Evolutionary conservation across 2,113 vertebrate species (phyloP).

Genomic region (Pollimyrus isidori): DNA sequence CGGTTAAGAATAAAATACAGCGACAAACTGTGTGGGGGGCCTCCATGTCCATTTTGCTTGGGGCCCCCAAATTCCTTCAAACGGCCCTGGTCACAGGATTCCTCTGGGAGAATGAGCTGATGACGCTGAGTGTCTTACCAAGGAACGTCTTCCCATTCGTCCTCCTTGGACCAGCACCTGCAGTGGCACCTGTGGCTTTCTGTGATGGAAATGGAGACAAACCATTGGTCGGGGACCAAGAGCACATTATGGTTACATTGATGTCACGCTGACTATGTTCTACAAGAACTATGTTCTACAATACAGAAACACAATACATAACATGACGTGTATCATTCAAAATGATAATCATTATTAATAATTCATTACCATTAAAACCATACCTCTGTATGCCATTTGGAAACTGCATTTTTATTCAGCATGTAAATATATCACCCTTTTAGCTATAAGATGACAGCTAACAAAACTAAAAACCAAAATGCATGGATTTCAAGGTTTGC

Average conservation of each 20-base stretch:
- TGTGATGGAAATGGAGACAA: constrained; percentile 42
- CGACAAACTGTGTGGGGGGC: too few relatives aligned
- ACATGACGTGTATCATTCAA: not conserved
- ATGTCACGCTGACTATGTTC: not conserved
- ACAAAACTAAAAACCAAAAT: not conserved
- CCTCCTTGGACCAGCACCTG: constrained; percentile 79
- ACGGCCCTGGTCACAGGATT: not conserved
- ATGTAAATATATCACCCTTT: not conserved
- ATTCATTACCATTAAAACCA: not conserved
- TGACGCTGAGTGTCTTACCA: constrained; percentile 53
- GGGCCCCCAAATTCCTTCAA: too few relatives aligned
- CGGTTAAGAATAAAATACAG: too few relatives aligned
- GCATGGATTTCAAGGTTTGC: not conserved
- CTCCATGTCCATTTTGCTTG: too few relatives aligned
- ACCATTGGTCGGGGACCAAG: not conserved
- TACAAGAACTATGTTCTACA: not conserved
- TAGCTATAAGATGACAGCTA: not conserved
- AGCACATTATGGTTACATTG: not conserved
- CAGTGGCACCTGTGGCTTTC: constrained; percentile 91
- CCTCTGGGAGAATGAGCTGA: not conserved
- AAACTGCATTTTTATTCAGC: not conserved
- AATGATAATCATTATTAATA: not conserved
- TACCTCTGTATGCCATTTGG: not conserved
- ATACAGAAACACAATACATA: not conserved
- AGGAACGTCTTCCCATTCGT: constrained; percentile 90